Base-by-base conservation (phyloP, 2,797 vertebrate genomes). In the Artibeus jamaicensis region DNA sequence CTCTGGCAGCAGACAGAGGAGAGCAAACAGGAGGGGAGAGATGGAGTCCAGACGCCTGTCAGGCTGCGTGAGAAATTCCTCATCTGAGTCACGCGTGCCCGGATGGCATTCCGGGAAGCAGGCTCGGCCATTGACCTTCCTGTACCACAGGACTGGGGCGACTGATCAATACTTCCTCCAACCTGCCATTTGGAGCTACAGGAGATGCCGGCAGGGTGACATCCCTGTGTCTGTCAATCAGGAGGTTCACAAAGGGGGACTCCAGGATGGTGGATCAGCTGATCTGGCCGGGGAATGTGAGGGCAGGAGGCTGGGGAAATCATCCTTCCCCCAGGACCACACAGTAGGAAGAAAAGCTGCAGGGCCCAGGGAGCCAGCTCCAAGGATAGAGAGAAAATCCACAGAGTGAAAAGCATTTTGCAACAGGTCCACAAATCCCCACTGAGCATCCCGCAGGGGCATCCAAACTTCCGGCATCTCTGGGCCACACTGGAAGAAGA, bases 41-140 rank as follows among this genome's bases (percentile, higher is more conserved):
- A 34, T 0, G 26, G 44, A 39, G 46, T n/a, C 32, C 0, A 34
- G 70, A 8, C 4, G 7, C 15, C 22, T 0, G 32, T 24, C 22
- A 39, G 71, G 37, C 53, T 62, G 65, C 74, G 18, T 42, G 65
- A 89, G 11, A 22, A 67, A 57, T 46, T 59, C 55, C 71, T 85
- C 32, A n/a, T 22, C 32, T 9, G 32, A 50, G 39, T 84, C 89
- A 81, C 10, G 16, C 37, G 14, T 0, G 21, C 32, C 59, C 5
- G 19, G 24, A 1, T 44, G 78, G 57, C 93, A 76, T 78, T 79
- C 88, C 5, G 0, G 91, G 85, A 93, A 21, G 2, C 0, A 0
- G 21, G 34, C 59, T 77, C 15, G 18, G 29, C 46, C 24, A 22
- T 44, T 1, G 1, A 29, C 73, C 32, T 86, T 46, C 26, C 34